Evolutionary conservation across 2,797 vertebrate genomes (phyloP), one percentile per base, ranked within the genome.

Genomic region (Leptoclinus maculatus): DNA sequence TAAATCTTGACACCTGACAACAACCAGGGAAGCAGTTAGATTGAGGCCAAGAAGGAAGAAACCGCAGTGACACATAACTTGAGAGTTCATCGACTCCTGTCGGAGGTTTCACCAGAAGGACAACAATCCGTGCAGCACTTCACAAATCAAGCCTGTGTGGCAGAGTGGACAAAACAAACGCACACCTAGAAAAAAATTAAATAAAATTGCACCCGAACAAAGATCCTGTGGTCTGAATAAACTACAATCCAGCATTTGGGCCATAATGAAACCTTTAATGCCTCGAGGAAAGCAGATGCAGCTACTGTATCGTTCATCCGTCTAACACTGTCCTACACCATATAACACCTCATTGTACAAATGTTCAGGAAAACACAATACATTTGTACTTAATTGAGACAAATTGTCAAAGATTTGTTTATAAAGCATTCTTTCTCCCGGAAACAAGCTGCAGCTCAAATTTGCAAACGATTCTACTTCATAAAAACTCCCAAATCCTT

Each of bases 51-150:
- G 60, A 54, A 62, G 53, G 29, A 43, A 63, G 45, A 36, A 71
- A 57, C 45, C 65, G n/a, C 74, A 45, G 67, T 39, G 65, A 75
- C 49, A 62, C 56, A 62, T 36, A 66, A 53, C 27, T n/a, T 2
- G 7, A 82, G 51, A 82, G 57, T 39, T 74, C 36, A 69, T 5
- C 25, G 19, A 66, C 51, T 71, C 78, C 53, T 54, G 19, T 0
- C 16, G 34, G 54, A 72, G 47, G n/a, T 59, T 79, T 75, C 23
- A 59, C 32, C 21, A 34, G 68, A 56, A 38, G 66, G 41, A 74
- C 62, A 66, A 67, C 69, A 68, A 68, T 69, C 45, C 60, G 41
- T 11, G n/a, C 21, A 75, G 38, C 71, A 64, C 57, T 62, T 74
- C 62, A 74, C 49, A 77, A 83, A 67, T 67, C 69, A 76, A 49